phyloP scores from a whole-genome alignment of 2,113 vertebrate genomes.

The Brachyistius frenatus region DNA sequence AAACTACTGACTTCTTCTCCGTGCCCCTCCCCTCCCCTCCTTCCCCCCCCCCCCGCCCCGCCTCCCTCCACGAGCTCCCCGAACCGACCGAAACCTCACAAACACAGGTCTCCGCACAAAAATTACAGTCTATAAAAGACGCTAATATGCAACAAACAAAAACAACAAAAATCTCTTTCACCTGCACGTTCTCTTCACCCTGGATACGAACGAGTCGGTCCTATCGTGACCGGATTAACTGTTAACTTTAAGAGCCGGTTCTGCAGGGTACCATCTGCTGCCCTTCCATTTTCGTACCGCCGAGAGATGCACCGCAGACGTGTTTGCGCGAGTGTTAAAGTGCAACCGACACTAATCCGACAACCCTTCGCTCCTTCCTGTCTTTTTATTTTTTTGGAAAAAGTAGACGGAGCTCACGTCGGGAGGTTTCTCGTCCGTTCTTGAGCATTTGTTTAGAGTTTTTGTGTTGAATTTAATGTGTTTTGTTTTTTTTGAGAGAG shows the following conservation, averaged over 20 bases:
- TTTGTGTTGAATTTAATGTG: too few relatives aligned
- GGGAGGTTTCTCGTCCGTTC: not conserved
- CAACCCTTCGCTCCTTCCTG: not conserved
- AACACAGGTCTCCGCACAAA: not conserved
- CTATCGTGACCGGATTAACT: not conserved
- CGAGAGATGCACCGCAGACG: not conserved
- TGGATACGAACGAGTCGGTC: slow-evolving; percentile 1
- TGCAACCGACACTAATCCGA: not conserved
- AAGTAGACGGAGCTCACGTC: not conserved
- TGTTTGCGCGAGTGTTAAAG: slow-evolving; percentile 1
- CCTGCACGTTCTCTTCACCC: not conserved
- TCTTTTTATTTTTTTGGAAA: not conserved
- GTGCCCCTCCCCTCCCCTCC: not conserved
- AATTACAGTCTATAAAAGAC: not conserved
- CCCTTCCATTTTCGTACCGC: not conserved
- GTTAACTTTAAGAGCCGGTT: slow-evolving; percentile 11
- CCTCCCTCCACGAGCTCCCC: not conserved
- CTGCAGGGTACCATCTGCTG: slow-evolving; percentile 26
- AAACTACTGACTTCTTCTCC: slow-evolving; percentile 3
- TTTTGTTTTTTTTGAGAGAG: too few relatives aligned
- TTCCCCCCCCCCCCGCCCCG: not conserved
- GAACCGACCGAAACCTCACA: not conserved
- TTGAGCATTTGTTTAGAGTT: too few relatives aligned
- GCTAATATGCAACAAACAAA: not conserved
- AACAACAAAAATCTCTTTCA: not conserved